Evolutionary conservation across 2,797 vertebrate genomes (phyloP), one percentile per base, ranked within the genome.

Genomic region (Babyrousa celebensis): DNA sequence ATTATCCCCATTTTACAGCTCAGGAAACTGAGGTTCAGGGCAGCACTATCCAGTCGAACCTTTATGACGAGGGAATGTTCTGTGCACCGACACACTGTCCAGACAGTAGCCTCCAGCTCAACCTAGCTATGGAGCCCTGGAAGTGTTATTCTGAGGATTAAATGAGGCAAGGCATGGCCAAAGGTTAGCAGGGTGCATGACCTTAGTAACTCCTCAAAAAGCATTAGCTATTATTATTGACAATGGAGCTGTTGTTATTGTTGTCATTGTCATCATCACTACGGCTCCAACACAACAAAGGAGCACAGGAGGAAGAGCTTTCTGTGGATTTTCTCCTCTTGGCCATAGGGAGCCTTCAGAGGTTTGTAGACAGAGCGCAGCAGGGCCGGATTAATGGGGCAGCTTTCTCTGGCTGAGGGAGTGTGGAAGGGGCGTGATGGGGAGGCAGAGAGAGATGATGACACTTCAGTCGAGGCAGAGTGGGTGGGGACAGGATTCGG

Each of bases 121-220:
- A 18, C 0, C 3, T 2, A 14, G 27, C 29, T 60, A 1, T 0
- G 0, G 29, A 70, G 43, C 78, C 25, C 74, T 79, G 4, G 0
- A 25, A n/a, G 3, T 65, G 32, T 79, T 56, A 0, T 77, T 74
- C 62, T 63, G 62, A 87, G 84, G 8, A 40, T 52, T 40, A 18
- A 48, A 72, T 3, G 32, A 74, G 52, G 60, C 65, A 25, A 3
- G 6, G 40, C 14, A 1, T n/a, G 63, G 58, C 74, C 78, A 16
- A 14, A 90, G 70, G 60, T 48, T 63, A 85, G 84, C 48, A 3
- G 74, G 43, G 62, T 3, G 27, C 40, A 3, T 4, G 36, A 58
- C 25, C 56, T 12, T 18, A 1, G 18, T 9, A 58, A 54, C 62
- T 1, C 58, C 67, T 27, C 70, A 5, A 0, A 74, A 85, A 83